Conservation (phyloP, 2,797 vertebrate species). For the Melopsittacus undulatus region DNA sequence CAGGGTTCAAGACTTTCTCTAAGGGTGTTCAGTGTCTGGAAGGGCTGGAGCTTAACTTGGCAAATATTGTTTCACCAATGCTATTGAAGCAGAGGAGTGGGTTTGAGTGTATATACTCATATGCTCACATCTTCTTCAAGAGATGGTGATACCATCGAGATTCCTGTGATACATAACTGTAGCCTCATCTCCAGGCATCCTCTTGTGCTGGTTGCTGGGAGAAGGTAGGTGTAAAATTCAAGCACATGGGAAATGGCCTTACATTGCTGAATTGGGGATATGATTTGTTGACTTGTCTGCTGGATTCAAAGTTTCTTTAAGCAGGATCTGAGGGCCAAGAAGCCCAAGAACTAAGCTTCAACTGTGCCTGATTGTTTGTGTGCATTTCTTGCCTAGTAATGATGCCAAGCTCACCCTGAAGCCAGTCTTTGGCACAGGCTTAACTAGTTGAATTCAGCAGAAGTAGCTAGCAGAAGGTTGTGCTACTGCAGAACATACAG, state of each 20-base stretch:
- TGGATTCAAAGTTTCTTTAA: background rate
- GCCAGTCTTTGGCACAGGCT: background rate
- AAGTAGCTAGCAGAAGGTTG: conserved; percentile 23
- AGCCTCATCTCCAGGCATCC: background rate
- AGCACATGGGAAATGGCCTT: background rate
- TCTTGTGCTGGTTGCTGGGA: background rate
- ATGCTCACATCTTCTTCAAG: background rate
- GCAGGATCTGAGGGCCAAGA: background rate
- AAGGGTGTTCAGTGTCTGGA: background rate
- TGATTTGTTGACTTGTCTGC: background rate
- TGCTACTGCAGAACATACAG: background rate
- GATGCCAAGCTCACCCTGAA: conserved; percentile 13
- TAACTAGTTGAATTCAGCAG: background rate
- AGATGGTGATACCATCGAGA: background rate
- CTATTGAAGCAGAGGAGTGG: background rate
- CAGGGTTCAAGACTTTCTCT: background rate
- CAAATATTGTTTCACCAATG: background rate
- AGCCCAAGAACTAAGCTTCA: background rate
- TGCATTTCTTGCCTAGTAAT: background rate
- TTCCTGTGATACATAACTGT: background rate
- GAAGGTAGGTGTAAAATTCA: background rate
- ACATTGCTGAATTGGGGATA: background rate
- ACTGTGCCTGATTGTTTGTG: background rate
- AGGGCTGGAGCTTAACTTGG: background rate
- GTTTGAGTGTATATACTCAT: background rate